Base-by-base conservation (phyloP, 2,113 vertebrate genomes). In the Pelecanoides urinatrix region DNA sequence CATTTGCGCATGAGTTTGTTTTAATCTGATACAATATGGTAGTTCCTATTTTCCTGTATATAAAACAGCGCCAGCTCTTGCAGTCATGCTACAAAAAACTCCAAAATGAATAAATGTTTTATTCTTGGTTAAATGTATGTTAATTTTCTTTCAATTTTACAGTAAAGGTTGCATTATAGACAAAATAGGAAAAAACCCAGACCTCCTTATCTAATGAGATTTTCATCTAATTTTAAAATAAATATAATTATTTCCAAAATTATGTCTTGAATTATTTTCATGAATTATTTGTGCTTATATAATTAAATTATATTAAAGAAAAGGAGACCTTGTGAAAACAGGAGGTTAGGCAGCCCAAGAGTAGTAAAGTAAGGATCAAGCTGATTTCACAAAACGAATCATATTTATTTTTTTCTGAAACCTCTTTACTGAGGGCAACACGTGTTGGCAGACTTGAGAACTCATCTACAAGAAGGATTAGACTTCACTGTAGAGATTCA, bases 401-500 rank as follows among this genome's bases (percentile, higher is more conserved):
- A 49, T 53, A 77, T 22, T 67, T 87, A 25, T 38, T 85, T 78
- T 83, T 74, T 77, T 82, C 78, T 94, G 66, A 95, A 95, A 47
- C 49, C 14, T 71, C 58, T 90, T 94, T 86, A 84, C 73, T 3
- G 17, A 86, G 36, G 56, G 47, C 45, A 91, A 61, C 42, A 16
- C 65, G 17, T 72, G 40, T 50, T 90, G 80, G 20, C 68, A 74
- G 83, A 76, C 68, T 79, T 90, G 61, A 88, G 50, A 93, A 84
- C 30, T 92, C 83, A 93, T 91, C 80, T 93, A 42, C 65, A 94
- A 86, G 93, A 96, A 94, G 74, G 71, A 96, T 96, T 94, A 93
- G 49, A 56, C 45, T 96, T 95, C 83, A 49, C 56, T 72, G 55
- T 56, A 87, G 88, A 90, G 44, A 86, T 84, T 95, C 76, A 66